Percentiles rank a stretch among this genome's conserved stretches.
Evolutionary conservation across 2,888 invertebrate species (phyloP).

Genomic region (Pardosa pseudoannulata): DNA sequence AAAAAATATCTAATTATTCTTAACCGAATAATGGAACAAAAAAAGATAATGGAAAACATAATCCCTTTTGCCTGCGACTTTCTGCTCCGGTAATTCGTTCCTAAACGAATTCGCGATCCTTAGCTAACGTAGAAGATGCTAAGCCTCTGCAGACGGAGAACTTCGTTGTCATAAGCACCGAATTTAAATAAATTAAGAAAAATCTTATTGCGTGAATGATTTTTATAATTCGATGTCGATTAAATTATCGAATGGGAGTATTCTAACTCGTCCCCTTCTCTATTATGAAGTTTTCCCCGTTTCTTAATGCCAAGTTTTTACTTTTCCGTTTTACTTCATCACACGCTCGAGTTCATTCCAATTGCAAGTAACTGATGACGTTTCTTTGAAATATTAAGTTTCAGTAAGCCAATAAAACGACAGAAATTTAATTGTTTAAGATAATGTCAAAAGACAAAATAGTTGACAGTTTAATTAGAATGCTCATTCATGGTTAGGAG

Average conservation of each 20-base stretch:
- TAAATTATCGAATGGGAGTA: neutral
- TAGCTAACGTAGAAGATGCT: neutral
- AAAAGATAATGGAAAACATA: too few species aligned
- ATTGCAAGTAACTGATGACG: too few species aligned
- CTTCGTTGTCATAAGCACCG: neutral
- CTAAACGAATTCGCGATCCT: neutral
- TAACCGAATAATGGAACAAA: too few species aligned
- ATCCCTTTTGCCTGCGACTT: too few species aligned
- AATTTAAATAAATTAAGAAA: neutral
- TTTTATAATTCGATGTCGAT: slow-evolving; percentile 8
- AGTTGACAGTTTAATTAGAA: too few species aligned
- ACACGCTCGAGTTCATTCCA: neutral
- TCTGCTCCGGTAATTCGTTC: too few species aligned
- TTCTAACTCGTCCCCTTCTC: neutral
- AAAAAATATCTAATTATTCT: too few species aligned
- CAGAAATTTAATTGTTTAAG: too few species aligned
- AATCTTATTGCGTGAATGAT: neutral
- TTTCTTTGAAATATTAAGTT: too few species aligned
- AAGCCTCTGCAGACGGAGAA: neutral
- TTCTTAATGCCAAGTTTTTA: neutral
- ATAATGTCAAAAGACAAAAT: too few species aligned
- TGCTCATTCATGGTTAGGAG: too few species aligned
- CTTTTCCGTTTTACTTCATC: neutral
- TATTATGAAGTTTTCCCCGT: neutral
- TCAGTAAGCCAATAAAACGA: too few species aligned